Evolutionary conservation across 2,888 invertebrate genomes (phyloP).

Genomic region (Diadegma fenestrale): DNA sequence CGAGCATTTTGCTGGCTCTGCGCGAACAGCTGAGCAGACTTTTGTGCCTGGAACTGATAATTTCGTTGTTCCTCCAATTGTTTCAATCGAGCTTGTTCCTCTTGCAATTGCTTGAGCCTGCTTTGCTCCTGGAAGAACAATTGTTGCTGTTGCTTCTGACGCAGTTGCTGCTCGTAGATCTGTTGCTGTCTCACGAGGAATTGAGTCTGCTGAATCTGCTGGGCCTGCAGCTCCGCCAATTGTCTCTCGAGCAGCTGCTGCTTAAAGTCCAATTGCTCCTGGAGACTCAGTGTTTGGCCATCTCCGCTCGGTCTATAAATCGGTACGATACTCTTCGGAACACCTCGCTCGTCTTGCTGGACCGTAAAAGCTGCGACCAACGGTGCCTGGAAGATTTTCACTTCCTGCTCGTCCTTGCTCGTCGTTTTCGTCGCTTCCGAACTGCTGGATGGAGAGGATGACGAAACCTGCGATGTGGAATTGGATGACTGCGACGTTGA

Average conservation of each 20-base stretch:
- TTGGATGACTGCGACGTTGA: constrained; percentile 50
- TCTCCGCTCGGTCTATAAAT: constrained; percentile 87
- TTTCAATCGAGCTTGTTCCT: constrained; percentile 74
- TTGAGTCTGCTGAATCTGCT: constrained; percentile 90
- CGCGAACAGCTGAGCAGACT: constrained; percentile 71
- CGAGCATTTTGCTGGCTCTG: constrained; percentile 74
- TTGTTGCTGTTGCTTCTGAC: constrained; percentile 82
- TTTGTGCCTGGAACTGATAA: constrained; percentile 70
- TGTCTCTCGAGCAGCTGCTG: constrained; percentile 90
- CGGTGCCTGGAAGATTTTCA: constrained; percentile 93
- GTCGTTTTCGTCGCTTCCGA: constrained; percentile 85
- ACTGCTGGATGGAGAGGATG: constrained; percentile 50
- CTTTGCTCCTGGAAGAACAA: constrained; percentile 78
- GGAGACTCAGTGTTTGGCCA: constrained; percentile 81
- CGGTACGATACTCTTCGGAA: constrained; percentile 92
- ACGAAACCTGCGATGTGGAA: constrained; percentile 4
- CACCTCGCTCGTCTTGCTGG: constrained; percentile 92
- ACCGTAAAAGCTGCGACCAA: constrained; percentile 94
- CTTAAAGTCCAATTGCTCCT: constrained; percentile 87
- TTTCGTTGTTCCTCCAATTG: constrained; percentile 72
- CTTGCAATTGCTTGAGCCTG: constrained; percentile 77
- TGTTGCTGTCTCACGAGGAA: constrained; percentile 89
- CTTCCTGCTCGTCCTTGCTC: constrained; percentile 85
- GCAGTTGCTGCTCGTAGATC: constrained; percentile 86
- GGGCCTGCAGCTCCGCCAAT: constrained; percentile 88